Conservation (phyloP, 2,797 vertebrate species). For the Scarus forsteni region DNA sequence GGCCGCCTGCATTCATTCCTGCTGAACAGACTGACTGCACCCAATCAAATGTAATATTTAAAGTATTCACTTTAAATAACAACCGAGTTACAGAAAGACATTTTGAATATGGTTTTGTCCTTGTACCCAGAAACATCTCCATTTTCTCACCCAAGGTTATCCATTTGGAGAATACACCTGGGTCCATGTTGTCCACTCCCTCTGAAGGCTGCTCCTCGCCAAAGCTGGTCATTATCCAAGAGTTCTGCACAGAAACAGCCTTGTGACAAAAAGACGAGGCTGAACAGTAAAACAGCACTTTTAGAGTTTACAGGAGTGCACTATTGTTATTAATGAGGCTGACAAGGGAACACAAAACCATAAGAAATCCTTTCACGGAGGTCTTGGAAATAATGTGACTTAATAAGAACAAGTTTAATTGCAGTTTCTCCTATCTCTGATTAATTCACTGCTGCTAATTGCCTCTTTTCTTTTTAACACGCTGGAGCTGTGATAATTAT, state of each 20-base stretch:
- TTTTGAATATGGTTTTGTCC: constrained; percentile 14
- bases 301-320: constrained; percentile 35
- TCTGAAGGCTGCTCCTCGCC: constrained; percentile 12
- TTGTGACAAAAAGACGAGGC: constrained; percentile 19
- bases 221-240: not conserved
- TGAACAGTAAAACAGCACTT: constrained; percentile 25
- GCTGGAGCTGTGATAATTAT: constrained; percentile 70
- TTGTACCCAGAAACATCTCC: constrained; percentile 11
- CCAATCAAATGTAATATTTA: not conserved
- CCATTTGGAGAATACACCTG: constrained; percentile 28
- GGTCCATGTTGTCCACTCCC: constrained; percentile 5
- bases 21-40: not conserved
- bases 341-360: constrained; percentile 41
- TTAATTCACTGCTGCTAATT: constrained; percentile 81
- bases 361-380: constrained; percentile 71
- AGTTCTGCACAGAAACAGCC: not conserved
- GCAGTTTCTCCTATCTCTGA: constrained; percentile 75
- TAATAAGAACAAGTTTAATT: constrained; percentile 79
- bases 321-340: constrained; percentile 59
- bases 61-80: not conserved
- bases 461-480: constrained; percentile 56
- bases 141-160: constrained; percentile 34
- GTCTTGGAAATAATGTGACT: constrained; percentile 75
- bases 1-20: not conserved
- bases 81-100: constrained; percentile 1